Percentiles rank a stretch among this genome's conserved stretches.
phyloP scores from a whole-genome alignment of 2,113 vertebrate genomes.

The Lepisosteus oculatus region DNA sequence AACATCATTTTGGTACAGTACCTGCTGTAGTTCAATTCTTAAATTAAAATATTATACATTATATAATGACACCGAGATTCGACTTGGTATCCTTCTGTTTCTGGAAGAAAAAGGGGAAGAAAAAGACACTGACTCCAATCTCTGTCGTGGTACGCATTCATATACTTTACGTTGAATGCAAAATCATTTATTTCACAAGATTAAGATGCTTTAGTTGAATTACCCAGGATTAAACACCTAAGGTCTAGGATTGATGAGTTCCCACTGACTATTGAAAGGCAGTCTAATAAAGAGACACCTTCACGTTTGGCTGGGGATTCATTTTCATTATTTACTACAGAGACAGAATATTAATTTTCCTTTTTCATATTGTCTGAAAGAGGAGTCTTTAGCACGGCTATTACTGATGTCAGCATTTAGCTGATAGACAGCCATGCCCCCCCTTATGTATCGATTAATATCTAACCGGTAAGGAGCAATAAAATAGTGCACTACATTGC shows the following conservation, averaged over 20 bases:
- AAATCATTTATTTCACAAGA: neutral
- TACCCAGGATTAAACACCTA: neutral
- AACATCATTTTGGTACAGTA: too few species aligned
- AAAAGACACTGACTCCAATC: too few species aligned
- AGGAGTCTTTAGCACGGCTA: neutral
- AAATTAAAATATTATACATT: too few species aligned
- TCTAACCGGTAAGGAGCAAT: neutral
- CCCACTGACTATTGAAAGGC: neutral
- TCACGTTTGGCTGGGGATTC: neutral
- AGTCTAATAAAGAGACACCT: constrained; percentile 1
- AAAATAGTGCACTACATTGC: neutral
- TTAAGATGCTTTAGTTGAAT: constrained; percentile 1
- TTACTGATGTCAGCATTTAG: neutral
- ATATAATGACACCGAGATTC: too few species aligned
- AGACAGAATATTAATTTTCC: neutral
- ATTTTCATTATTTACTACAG: neutral
- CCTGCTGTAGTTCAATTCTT: too few species aligned
- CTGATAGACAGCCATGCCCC: neutral
- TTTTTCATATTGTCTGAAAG: neutral
- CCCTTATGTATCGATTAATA: constrained; percentile 1
- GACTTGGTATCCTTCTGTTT: too few species aligned
- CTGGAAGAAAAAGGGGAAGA: too few species aligned
- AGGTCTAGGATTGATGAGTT: neutral
- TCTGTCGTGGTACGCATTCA: too few species aligned
- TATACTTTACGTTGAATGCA: too few species aligned